Base-by-base conservation (phyloP, 92 coral and sea anemone genomes). In the Plumapathes pennacea region DNA sequence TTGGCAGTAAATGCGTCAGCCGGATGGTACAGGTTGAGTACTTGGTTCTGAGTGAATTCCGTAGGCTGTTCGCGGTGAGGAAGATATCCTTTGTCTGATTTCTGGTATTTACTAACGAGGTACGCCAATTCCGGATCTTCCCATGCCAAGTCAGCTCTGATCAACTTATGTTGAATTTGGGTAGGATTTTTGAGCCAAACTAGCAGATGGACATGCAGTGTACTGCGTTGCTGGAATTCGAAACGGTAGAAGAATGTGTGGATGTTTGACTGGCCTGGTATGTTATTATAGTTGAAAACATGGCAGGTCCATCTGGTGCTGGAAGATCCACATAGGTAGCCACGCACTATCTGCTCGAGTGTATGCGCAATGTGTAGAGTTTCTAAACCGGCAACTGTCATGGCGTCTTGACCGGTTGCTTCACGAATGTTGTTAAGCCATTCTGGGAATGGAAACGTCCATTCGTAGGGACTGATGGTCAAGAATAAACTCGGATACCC, bases 371-470 rank as follows among this genome's bases (percentile, higher is more conserved):
- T 59, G 20, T 55, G 46, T 32, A 32, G 32, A 0, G 85, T 84
- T 61, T 78, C 85, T 13, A 59, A 46, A 0, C 31, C 49, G 1
- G 90, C 55, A 6, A 66, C 4, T 10, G 25, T 31, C 0, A 81
- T 84, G 5, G 82, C 78, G 2, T 52, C 63, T 14, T 17, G 31
- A 0, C 74, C 78, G 3, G 65, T 49, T 12, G 13, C 9, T 0
- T 30, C 62, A 9, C 19, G 46, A 48, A 3, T 22, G 27, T n/a
- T n/a, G 0, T 14, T 3, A 25, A 70, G 22, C 81, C 83, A 83
- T 4, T n/a, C 1, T 15, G 81, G 76, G 38, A 54, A 76, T 10
- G 85, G 90, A 46, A 84, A 77, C 15, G 69, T 34, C 84, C 81
- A 76, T 50, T 83, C 90, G 28, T 11, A 83, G 7, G 90, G 84